phyloP scores from a whole-genome alignment of 2,113 vertebrate genomes.

The Tragelaphus scriptus region DNA sequence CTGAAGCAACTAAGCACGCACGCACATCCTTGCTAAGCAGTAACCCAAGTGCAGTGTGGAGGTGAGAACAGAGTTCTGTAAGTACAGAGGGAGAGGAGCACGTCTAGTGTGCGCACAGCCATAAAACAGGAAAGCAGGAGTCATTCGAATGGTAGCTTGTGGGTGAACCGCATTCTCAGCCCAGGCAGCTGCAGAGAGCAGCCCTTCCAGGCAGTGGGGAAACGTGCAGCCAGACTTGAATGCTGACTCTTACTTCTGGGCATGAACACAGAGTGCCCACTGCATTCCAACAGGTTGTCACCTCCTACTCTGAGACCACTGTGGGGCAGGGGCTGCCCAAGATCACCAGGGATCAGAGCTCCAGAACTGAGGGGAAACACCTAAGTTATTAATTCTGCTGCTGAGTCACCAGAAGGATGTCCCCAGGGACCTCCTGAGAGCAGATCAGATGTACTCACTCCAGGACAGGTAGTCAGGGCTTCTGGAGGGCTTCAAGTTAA shows the following conservation, averaged over 20 bases:
- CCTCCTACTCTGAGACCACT: rapidly evolving
- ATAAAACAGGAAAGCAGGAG: neutral
- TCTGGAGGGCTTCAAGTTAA: slow-evolving; percentile 13
- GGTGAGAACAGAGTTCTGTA: neutral
- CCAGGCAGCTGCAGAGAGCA: rapidly evolving
- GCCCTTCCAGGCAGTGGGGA: too few species aligned
- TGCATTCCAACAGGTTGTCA: rapidly evolving
- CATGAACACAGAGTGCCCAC: rapidly evolving
- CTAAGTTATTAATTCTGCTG: neutral
- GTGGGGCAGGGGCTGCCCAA: neutral
- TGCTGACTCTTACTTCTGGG: neutral
- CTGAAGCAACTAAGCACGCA: neutral
- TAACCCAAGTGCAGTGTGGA: rapidly evolving
- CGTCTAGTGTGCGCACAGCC: rapidly evolving
- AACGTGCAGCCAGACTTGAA: rapidly evolving
- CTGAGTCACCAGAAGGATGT: neutral
- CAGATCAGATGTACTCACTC: neutral
- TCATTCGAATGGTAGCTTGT: neutral
- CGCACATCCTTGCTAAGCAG: rapidly evolving
- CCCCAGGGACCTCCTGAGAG: neutral
- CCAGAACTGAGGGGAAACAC: rapidly evolving
- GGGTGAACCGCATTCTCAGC: rapidly evolving
- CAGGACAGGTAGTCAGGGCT: neutral
- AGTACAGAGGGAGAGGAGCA: neutral
- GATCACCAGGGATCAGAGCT: neutral